Evolutionary conservation across 2,888 invertebrate genomes (phyloP), one percentile per base, ranked within the genome.

Genomic region (Troides oblongomaculatus): DNA sequence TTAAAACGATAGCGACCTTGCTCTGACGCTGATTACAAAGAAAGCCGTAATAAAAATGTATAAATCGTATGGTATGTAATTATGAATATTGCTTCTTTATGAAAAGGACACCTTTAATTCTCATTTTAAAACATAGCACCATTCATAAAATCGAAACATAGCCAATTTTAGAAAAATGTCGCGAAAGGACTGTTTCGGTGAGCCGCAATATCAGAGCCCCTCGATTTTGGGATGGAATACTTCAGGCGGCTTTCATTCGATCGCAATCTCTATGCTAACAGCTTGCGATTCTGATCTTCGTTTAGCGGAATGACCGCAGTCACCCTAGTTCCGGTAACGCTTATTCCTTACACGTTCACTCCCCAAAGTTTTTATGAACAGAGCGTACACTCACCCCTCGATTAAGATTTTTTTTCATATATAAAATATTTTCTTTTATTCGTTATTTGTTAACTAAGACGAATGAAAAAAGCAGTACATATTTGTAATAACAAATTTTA

Each of bases 261-360:
- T 92, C 86, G 88, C 92, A 91, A 92, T 92, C 91, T 92, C 92
- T 92, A 92, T 92, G 92, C 92, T 92, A 92, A 92, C 90, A 90
- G 92, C 90, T 87, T 88, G 88, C 90, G 92, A 92, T 92, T 92
- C 90, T 89, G 92, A 92, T 92, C 92, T 92, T 92, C 92, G 92
- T 92, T 92, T 92, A 92, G 90, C 92, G 89, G 81, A 92, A 92
- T 92, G 92, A 92, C 92, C 92, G 90, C 92, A 90, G 90, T 84
- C 90, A 87, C 91, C 89, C 87, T 86, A 80, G 82, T 82, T 83
- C 83, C 85, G 81, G 87, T 87, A 88, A 89, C 88, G 90, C 84
- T 90, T 90, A 92, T 90, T 91, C 91, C 88, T 87, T 87, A 90
- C 92, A 92, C 92, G 91, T 92, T 88, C 86, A 84, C 85, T 86